A percentile compares a stretch with the other conserved stretches of the same genome.
Evolutionary conservation across 2,113 vertebrate genomes (phyloP).

Genomic region (Phalacrocorax aristotelis): DNA sequence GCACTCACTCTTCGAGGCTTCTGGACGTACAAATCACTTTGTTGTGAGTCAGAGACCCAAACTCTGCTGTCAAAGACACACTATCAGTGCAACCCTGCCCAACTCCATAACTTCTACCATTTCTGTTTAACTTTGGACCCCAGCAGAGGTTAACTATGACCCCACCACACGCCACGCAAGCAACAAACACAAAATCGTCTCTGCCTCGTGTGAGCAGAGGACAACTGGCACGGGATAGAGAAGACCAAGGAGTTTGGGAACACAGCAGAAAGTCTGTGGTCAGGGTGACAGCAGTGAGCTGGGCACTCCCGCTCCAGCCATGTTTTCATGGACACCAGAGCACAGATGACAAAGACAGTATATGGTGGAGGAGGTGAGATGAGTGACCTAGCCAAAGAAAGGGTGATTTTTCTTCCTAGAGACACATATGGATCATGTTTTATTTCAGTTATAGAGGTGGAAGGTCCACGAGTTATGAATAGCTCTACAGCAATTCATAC

Average conservation of each 20-base stretch:
- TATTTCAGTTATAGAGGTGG: neutral
- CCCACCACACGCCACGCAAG: rapidly evolving
- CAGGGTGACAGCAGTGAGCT: neutral
- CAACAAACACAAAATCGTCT: neutral
- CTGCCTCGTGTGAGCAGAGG: neutral
- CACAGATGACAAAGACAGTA: neutral
- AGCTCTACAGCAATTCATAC: neutral
- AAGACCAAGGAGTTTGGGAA: neutral
- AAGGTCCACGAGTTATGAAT: neutral
- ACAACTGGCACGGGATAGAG: neutral
- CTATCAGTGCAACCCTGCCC: neutral
- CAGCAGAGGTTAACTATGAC: no score
- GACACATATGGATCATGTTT: neutral
- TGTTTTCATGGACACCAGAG: neutral
- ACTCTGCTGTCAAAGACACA: rapidly evolving
- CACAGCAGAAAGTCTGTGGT: neutral
- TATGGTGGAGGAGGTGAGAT: neutral
- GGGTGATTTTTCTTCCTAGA: neutral
- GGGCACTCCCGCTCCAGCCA: neutral
- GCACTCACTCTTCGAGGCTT: neutral
- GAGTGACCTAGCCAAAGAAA: neutral
- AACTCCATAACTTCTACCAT: neutral
- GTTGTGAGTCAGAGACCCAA: neutral
- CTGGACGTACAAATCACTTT: neutral
- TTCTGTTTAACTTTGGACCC: neutral